Evolutionary conservation across 2,888 invertebrate species (phyloP).

Genomic region (Drosophila incognita): DNA sequence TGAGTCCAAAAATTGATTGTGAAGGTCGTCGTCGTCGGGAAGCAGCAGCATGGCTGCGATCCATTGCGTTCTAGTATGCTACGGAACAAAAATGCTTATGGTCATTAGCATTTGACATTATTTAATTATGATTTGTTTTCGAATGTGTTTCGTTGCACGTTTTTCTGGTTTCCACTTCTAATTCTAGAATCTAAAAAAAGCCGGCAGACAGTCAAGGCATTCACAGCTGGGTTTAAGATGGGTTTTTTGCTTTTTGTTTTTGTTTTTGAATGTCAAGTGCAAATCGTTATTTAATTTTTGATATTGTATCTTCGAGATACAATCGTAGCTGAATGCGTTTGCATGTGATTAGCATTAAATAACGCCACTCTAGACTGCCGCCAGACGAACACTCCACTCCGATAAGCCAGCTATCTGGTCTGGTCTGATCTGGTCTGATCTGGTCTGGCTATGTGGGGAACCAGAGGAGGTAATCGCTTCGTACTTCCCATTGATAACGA

Average conservation of each 20-base stretch:
- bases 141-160: conserved; percentile 49
- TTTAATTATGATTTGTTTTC: conserved; percentile 8
- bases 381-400: conserved; percentile 38
- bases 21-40: conserved; percentile 29
- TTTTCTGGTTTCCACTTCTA: conserved; percentile 53
- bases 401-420: conserved; percentile 21
- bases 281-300: conserved; percentile 22
- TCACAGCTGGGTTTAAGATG: neutral
- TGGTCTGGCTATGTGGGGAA: neutral
- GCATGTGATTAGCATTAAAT: conserved; percentile 57
- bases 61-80: no score
- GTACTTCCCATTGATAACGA: conserved; percentile 48
- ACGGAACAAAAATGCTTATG: neutral
- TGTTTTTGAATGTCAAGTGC: conserved; percentile 35
- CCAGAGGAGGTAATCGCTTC: neutral
- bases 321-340: conserved; percentile 23
- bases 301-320: conserved; percentile 37
- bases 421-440: neutral
- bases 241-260: neutral
- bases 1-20: neutral
- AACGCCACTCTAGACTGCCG: conserved; percentile 49
- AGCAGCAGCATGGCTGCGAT: neutral
- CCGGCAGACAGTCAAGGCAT: conserved; percentile 26
- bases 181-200: conserved; percentile 5
- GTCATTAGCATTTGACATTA: conserved; percentile 22